phyloP scores from a whole-genome alignment of 2,113 vertebrate genomes.

The Gopherus evgoodei region DNA sequence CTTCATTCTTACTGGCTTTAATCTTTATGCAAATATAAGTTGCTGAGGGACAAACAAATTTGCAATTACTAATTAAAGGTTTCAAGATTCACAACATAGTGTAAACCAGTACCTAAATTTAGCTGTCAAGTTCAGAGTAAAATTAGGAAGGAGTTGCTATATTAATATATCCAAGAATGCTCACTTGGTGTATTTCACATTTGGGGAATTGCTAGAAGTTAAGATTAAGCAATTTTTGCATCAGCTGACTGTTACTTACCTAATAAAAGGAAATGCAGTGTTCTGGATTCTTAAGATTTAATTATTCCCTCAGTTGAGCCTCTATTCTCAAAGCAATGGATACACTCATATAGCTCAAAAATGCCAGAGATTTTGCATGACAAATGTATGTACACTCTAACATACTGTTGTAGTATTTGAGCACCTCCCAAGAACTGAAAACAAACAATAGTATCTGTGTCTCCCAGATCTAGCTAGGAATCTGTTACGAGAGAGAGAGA shows the following conservation, averaged over 20 bases:
- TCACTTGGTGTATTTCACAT: constrained; percentile 38
- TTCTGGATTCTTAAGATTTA: constrained; percentile 52
- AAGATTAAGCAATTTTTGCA: constrained; percentile 55
- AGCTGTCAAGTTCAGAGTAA: constrained; percentile 30
- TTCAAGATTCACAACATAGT: constrained; percentile 41
- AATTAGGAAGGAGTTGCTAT: background rate
- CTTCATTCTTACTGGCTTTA: constrained; percentile 59
- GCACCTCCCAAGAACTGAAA: constrained; percentile 14
- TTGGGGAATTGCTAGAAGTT: constrained; percentile 56
- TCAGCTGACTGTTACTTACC: constrained; percentile 58
- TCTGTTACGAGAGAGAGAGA: background rate
- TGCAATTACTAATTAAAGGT: constrained; percentile 68
- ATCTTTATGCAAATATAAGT: constrained; percentile 74
- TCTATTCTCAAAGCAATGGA: constrained; percentile 55
- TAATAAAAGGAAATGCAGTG: constrained; percentile 60
- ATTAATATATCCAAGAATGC: constrained; percentile 40
- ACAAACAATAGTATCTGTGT: background rate
- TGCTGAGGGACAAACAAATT: constrained; percentile 65
- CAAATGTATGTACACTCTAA: constrained; percentile 18
- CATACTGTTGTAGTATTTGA: background rate
- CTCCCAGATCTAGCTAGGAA: background rate
- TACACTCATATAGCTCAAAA: constrained; percentile 48
- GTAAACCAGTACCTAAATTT: background rate
- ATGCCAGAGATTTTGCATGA: constrained; percentile 44
- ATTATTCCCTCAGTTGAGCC: constrained; percentile 66